Evolutionary conservation across 1,140 invertebrate genomes (phyloP).

Genomic region (Drosophila guanche): DNA sequence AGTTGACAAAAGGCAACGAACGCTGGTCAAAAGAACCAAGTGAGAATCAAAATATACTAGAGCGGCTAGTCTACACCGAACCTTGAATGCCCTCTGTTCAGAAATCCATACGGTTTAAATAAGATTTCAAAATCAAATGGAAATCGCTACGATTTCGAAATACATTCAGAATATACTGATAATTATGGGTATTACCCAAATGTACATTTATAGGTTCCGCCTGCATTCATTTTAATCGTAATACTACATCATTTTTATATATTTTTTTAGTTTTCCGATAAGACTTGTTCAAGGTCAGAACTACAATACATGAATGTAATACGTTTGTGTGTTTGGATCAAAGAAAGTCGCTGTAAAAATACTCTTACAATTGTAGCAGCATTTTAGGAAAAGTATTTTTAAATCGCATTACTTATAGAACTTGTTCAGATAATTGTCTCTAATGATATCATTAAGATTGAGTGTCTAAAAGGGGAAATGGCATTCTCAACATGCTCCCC

Average conservation of each 20-base stretch:
- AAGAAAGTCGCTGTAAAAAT: neutral
- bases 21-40: slow-evolving; percentile 19
- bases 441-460: neutral
- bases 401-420: no score
- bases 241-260: neutral
- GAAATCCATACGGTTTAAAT: neutral
- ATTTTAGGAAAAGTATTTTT: no score
- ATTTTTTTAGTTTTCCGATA: slow-evolving; percentile 20
- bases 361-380: neutral
- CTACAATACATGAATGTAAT: slow-evolving; percentile 4
- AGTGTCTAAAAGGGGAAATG: slow-evolving; percentile 1
- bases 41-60: neutral
- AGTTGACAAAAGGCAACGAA: slow-evolving; percentile 60
- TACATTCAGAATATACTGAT: no score
- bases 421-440: neutral
- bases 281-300: slow-evolving; percentile 20
- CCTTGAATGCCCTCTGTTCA: slow-evolving; percentile 20
- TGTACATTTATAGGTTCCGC: no score
- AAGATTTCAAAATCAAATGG: no score
- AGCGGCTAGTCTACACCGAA: slow-evolving; percentile 1
- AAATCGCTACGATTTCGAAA: no score
- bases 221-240: neutral
- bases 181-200: no score
- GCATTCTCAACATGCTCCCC: neutral
- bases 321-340: neutral